phyloP scores from a whole-genome alignment of 2,113 vertebrate genomes.

The Nibea albiflora region DNA sequence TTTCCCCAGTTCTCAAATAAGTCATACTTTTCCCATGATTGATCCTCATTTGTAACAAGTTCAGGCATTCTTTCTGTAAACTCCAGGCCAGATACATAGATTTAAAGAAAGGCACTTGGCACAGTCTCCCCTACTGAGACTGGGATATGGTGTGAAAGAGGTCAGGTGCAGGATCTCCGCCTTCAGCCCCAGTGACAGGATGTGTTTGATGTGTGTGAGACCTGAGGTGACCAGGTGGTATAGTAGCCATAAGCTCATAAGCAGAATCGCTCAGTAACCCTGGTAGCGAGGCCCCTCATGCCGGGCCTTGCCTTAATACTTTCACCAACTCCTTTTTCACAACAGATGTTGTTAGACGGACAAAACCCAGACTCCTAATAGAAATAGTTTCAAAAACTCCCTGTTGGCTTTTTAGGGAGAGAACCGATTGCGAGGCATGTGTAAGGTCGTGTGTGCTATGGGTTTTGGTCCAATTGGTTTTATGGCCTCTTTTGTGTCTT shows the following conservation, averaged over 20 bases:
- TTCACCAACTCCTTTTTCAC: constrained; percentile 78
- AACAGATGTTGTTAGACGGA: constrained; percentile 73
- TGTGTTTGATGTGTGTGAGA: constrained; percentile 57
- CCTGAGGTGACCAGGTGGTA: constrained; percentile 54
- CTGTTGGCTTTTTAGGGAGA: constrained; percentile 74
- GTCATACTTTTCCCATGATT: constrained; percentile 46
- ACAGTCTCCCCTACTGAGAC: constrained; percentile 17
- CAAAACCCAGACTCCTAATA: constrained; percentile 79
- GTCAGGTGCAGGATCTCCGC: constrained; percentile 56
- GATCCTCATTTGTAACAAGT: constrained; percentile 37
- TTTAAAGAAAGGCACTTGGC: constrained; percentile 44
- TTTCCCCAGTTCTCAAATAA: constrained; percentile 24
- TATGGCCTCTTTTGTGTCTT: constrained; percentile 76
- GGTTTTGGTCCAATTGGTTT: constrained; percentile 74
- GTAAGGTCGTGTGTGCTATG: constrained; percentile 78
- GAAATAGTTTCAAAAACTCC: constrained; percentile 79
- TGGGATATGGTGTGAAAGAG: constrained; percentile 38
- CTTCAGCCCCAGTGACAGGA: constrained; percentile 18
- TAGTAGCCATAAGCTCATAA: constrained; percentile 26
- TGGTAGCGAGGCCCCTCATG: constrained; percentile 69
- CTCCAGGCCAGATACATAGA: constrained; percentile 17
- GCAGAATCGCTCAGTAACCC: constrained; percentile 59
- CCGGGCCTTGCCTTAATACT: constrained; percentile 70
- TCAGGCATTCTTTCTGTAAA: constrained; percentile 33
- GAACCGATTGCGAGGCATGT: constrained; percentile 69